A percentile compares a stretch with the other conserved stretches of the same genome.
Evolutionary conservation across 2,113 vertebrate genomes (phyloP).

Genomic region (Aplodontia rufa): DNA sequence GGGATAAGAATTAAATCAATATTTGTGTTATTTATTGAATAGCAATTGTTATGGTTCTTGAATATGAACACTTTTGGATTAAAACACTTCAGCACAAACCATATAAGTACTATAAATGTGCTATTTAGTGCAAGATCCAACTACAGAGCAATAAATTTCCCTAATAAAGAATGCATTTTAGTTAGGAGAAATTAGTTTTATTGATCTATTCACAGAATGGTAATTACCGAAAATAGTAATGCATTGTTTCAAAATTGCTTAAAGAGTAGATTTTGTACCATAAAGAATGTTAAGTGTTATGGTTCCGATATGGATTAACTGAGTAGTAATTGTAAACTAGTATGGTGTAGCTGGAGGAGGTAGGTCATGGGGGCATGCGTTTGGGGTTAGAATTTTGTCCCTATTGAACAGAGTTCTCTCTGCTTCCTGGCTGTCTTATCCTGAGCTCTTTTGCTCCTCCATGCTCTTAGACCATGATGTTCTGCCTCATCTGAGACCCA

Average conservation of each 20-base stretch:
- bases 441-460: too few species aligned
- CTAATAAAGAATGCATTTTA: background rate
- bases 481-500: too few species aligned
- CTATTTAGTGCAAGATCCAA: background rate
- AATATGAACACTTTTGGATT: background rate
- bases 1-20: background rate
- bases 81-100: background rate
- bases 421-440: too few species aligned
- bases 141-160: background rate
- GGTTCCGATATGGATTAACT: too few species aligned
- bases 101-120: background rate
- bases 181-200: background rate
- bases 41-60: background rate
- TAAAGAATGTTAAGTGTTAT: background rate
- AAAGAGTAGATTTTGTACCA: background rate
- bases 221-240: background rate
- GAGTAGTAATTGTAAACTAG: too few species aligned
- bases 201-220: background rate
- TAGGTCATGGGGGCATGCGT: too few species aligned
- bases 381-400: too few species aligned
- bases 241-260: background rate
- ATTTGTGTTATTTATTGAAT: background rate
- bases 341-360: too few species aligned
- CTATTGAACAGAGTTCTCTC: too few species aligned
- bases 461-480: too few species aligned